Conservation (phyloP, 2,113 vertebrate species). For the Nothoprocta pentlandii region DNA sequence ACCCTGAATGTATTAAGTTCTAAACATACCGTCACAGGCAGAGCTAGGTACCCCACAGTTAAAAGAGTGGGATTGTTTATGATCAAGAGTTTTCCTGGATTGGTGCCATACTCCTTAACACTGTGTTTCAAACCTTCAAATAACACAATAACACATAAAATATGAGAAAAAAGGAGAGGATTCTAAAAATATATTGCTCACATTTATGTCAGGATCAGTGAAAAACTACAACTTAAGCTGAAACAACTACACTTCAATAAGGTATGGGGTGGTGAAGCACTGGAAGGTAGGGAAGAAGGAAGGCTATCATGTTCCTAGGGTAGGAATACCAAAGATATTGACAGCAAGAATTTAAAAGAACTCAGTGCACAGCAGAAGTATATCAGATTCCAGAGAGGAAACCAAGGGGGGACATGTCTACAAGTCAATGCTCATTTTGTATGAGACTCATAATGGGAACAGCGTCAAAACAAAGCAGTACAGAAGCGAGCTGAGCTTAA, state of each 20-base stretch:
- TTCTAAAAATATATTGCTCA: background rate
- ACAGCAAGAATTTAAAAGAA: background rate
- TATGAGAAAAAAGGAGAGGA: background rate
- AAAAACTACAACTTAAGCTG: background rate
- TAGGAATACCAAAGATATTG: background rate
- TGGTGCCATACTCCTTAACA: background rate
- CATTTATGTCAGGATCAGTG: background rate
- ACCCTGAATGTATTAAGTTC: background rate
- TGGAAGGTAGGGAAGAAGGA: background rate
- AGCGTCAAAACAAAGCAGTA: background rate
- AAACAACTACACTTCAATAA: background rate
- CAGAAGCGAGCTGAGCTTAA: background rate
- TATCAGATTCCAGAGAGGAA: background rate
- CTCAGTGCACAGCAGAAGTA: background rate
- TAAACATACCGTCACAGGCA: background rate
- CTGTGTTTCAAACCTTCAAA: background rate
- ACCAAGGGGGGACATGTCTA: background rate
- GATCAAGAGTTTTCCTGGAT: background rate
- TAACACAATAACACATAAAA: background rate
- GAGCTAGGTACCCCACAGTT: background rate
- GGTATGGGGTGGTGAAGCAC: rapidly evolving
- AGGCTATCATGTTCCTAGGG: background rate
- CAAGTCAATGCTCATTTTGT: background rate
- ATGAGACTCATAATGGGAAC: rapidly evolving
- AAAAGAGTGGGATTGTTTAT: background rate